Base-by-base conservation (phyloP, 2,113 vertebrate species). In the Synodontis membranacea region DNA sequence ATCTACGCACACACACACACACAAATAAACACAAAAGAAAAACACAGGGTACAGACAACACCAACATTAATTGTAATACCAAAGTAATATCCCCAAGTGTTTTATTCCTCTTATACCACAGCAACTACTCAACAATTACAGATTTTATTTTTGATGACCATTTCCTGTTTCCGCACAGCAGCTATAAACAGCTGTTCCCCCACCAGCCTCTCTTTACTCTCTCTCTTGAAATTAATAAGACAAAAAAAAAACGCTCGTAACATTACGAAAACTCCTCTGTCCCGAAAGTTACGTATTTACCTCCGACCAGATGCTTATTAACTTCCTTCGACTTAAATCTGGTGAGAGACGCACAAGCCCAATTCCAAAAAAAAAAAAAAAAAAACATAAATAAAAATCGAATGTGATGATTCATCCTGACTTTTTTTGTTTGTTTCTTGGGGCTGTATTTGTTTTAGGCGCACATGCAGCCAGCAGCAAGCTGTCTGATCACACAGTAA, bases 1-100 rank as follows among this genome's bases (percentile, higher is more conserved):
- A 89, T 97, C 97, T 98, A 91, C 82, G 34, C 3, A 54, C 28
- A 11, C 62, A 52, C 31, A 54, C 48, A 80, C 44, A 74, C 39
- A 42, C 39, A 0, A 23, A 11, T 58, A 48, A 31, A 75, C 23
- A 74, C 44, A 46, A 0, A 23, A 11, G 58, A 48, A 31, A 75
- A 9, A 74, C 44, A 46, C 12, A 0, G 0, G 92, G 95, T 90
- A 95, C 95, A 93, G 93, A 1, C 10, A 52, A 83, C 17, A 81
- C 68, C 25, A 39, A 44, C n/a, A 60, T 31, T 10, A 34, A 79
- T 15, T n/a, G n/a, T n/a, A n/a, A 52, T 17, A 76, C 21, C 25
- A 83, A 37, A 6, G n/a, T 25, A 17, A 37, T 11, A 19, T 64
- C 60, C 39, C n/a, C 14, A 78, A 74, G 39, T 28, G 39, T 25